Base-by-base conservation (phyloP, 2,888 invertebrate genomes). In the Trimorus sp. region DNA sequence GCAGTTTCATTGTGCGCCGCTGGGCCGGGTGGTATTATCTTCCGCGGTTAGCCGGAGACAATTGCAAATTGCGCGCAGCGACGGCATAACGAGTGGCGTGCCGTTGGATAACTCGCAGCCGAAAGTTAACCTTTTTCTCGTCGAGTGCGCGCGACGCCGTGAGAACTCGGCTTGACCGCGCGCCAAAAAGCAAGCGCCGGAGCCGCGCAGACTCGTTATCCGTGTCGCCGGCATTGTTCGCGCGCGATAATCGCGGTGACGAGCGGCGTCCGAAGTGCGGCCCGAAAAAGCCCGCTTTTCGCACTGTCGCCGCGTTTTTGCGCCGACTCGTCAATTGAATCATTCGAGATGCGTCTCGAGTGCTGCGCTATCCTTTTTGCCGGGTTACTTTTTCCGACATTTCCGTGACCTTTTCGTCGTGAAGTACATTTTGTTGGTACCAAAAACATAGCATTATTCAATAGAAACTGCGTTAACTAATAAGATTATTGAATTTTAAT, bases 161-260 rank as follows among this genome's bases (percentile, higher is more conserved):
- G 77, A 77, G 77, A 77, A 77, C 70, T 65, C 65, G 1, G 48
- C 70, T 69, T 62, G 76, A 53, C 62, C 12, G 51, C 26, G 7
- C 45, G 56, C 69, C 62, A 65, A 45, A 77, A 77, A 77, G 77
- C 58, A 63, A 59, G 71, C 26, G 53, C 14, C 65, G 62, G 65
- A 70, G 58, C 65, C 65, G 66, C 48, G 78, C 78, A 58, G 76
- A 70, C 78, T 78, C 66, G 78, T 78, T 71, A 71, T 54, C 62
- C 76, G 68, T 76, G 60, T 69, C 63, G 78, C 58, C 58, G 36
- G 16, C 36, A 77, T 77, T 77, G 77, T 77, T 65, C 70, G 70
- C 58, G 70, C 77, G 66, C 63, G 77, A 77, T 77, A 77, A 76
- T 76, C 68, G 68, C 45, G 60, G 62, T 76, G 76, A 68, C 68